phyloP scores from a whole-genome alignment of 37 sponge, comb jelly and placozoan genomes.

The Spongilla lacustris region DNA sequence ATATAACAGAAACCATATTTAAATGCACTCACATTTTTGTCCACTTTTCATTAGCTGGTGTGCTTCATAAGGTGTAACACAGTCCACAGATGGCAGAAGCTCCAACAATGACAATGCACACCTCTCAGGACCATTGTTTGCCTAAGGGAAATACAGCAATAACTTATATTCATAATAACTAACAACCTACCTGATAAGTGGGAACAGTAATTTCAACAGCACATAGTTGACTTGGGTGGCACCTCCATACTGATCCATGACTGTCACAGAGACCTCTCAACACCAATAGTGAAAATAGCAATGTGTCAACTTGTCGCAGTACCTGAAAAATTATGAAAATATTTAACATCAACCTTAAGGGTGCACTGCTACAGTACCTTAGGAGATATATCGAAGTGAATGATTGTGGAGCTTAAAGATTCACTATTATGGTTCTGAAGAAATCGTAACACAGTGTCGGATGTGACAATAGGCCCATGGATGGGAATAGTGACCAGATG shows the following conservation, averaged over 20 bases:
- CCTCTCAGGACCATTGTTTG: constrained; percentile 8
- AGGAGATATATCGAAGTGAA: constrained; percentile 64
- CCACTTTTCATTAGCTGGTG: neutral
- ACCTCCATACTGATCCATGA: constrained; percentile 69
- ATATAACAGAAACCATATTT: neutral
- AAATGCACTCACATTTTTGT: neutral
- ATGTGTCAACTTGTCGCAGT: constrained; percentile 34
- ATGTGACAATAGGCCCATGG: constrained; percentile 44
- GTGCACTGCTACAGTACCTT: constrained; percentile 19
- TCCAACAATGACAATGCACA: constrained; percentile 24
- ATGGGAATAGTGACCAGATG: constrained; percentile 15
- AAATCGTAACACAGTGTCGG: constrained; percentile 23
- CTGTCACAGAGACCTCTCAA: constrained; percentile 52
- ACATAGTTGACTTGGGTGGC: constrained; percentile 57
- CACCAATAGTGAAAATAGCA: constrained; percentile 68
- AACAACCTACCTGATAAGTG: neutral
- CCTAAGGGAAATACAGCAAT: neutral
- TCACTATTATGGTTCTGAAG: neutral
- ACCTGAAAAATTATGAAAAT: constrained; percentile 14
- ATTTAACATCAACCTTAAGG: neutral
- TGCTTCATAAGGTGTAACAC: constrained; percentile 25
- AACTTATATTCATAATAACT: neutral
- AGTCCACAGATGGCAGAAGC: constrained; percentile 41
- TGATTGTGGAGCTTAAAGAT: neutral
- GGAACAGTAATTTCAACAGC: constrained; percentile 67